Evolutionary conservation across 2,888 invertebrate genomes (phyloP).

Genomic region (Camptogramma bilineatum): DNA sequence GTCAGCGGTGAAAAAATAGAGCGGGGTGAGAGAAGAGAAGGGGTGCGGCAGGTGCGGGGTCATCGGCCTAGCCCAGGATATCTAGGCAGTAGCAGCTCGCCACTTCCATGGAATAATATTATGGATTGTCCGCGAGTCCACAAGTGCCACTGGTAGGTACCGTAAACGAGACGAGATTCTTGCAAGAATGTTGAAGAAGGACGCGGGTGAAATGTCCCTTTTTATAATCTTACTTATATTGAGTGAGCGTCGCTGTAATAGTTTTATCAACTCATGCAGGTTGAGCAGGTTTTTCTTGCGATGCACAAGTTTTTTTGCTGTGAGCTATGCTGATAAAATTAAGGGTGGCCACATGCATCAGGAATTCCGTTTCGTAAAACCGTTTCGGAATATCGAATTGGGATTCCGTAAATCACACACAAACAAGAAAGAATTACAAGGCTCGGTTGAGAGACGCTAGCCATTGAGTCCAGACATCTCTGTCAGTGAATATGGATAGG

Average conservation of each 20-base stretch:
- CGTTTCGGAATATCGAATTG: too few species aligned
- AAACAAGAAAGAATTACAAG: too few species aligned
- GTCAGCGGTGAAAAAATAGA: slow-evolving; percentile 76
- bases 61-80: slow-evolving; percentile 70
- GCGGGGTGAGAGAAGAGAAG: slow-evolving; percentile 59
- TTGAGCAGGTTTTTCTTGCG: slow-evolving; percentile 23
- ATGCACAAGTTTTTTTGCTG: slow-evolving; percentile 2
- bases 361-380: too few species aligned
- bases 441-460: too few species aligned
- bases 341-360: too few species aligned
- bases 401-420: too few species aligned
- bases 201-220: slow-evolving; percentile 40
- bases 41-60: slow-evolving; percentile 77
- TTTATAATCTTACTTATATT: slow-evolving; percentile 40
- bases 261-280: slow-evolving; percentile 32
- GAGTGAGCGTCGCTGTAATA: slow-evolving; percentile 28
- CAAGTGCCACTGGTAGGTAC: slow-evolving; percentile 57
- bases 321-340: slow-evolving; percentile 8
- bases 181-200: slow-evolving; percentile 39
- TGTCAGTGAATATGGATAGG: too few species aligned
- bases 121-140: slow-evolving; percentile 56
- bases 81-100: slow-evolving; percentile 48
- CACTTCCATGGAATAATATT: slow-evolving; percentile 64
- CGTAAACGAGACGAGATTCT: slow-evolving; percentile 54
- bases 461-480: too few species aligned